Evolutionary conservation across 2,113 vertebrate genomes (phyloP).

Genomic region (Semnornis frantzii): DNA sequence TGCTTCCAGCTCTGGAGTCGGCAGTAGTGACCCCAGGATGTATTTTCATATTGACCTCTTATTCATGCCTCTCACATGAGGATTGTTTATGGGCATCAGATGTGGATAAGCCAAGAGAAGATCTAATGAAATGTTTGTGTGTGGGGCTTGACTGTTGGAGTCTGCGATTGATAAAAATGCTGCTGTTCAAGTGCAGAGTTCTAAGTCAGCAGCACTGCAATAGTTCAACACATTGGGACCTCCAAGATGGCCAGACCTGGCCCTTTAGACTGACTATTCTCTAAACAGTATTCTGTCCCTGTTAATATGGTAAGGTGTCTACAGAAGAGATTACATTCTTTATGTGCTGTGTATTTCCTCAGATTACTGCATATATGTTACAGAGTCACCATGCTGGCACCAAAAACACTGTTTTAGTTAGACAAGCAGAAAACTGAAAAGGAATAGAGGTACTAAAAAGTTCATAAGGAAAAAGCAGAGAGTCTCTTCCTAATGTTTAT

Average conservation of each 20-base stretch:
- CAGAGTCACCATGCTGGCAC: not conserved
- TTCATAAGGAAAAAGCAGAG: not conserved
- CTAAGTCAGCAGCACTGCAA: not conserved
- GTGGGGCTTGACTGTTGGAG: not conserved
- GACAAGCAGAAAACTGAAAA: not conserved
- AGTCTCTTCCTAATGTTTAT: not conserved
- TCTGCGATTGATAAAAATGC: not conserved
- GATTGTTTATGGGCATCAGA: not conserved
- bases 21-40: not conserved
- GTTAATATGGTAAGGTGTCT: not conserved
- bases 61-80: not conserved
- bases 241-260: not conserved
- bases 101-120: not conserved
- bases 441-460: not conserved
- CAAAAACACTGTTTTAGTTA: not conserved
- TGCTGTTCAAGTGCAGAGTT: not conserved
- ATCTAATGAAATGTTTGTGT: not conserved
- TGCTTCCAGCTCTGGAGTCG: not conserved
- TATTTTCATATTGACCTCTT: not conserved
- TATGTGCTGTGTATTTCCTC: not conserved
- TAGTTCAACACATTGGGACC: fast-evolving
- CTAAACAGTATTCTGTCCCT: not conserved
- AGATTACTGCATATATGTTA: not conserved
- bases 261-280: not conserved
- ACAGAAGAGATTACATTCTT: not conserved